Conservation (phyloP, 1,140 invertebrate species). For the Drepana arcuata region DNA sequence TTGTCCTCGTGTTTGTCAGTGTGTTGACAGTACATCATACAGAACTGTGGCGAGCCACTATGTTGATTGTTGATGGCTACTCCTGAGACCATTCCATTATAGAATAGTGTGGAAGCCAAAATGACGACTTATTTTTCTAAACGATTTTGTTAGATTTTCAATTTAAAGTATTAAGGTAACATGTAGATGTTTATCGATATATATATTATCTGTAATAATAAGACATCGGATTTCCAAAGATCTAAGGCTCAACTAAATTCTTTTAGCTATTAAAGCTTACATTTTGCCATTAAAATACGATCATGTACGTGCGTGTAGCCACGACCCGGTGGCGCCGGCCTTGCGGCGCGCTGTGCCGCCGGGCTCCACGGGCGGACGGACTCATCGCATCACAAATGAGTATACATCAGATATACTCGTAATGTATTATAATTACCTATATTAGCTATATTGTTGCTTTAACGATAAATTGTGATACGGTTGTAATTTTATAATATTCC, state of each 20-base stretch:
- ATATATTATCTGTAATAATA: conserved; percentile 46
- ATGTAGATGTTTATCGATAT: conserved; percentile 63
- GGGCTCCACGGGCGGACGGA: too few relatives aligned
- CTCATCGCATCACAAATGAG: too few relatives aligned
- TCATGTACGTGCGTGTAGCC: too few relatives aligned
- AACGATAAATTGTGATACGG: too few relatives aligned
- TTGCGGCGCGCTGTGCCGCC: too few relatives aligned
- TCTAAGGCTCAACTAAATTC: conserved; percentile 64
- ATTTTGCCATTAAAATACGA: conserved; percentile 37
- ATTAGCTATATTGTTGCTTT: too few relatives aligned
- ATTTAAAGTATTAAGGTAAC: conserved; percentile 50
- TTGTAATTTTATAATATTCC: too few relatives aligned
- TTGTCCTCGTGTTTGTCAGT: too few relatives aligned
- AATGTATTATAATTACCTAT: too few relatives aligned
- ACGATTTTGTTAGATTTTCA: conserved; percentile 66
- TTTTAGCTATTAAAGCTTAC: conserved; percentile 53
- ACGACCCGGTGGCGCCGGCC: too few relatives aligned
- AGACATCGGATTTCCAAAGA: conserved; percentile 67
- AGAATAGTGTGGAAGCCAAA: conserved; percentile 65
- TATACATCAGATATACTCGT: too few relatives aligned
- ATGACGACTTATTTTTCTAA: conserved; percentile 71
- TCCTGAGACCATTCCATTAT: conserved; percentile 67
- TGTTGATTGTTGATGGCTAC: conserved; percentile 44
- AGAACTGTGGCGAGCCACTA: conserved; percentile 20
- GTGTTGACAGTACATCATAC: conserved; percentile 22